Conservation (phyloP, 2,113 vertebrate species). For the Triplophysa tibetana region DNA sequence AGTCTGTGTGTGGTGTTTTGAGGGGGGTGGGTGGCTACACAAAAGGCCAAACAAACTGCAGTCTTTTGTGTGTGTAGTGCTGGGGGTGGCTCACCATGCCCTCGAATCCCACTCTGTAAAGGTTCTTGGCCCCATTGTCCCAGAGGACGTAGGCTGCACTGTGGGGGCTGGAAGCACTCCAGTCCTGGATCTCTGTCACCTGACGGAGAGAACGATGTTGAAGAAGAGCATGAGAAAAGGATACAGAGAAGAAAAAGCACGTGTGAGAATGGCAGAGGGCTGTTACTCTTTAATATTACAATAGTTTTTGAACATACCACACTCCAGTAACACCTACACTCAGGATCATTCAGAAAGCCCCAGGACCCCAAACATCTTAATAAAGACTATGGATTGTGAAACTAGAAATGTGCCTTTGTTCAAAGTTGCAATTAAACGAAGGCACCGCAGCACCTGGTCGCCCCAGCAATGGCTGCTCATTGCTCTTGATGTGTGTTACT, state of each 20-base stretch:
- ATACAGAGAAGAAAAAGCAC: neutral
- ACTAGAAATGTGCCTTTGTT: too few relatives aligned
- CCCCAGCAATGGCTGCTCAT: too few relatives aligned
- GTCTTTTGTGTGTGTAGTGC: conserved; percentile 45
- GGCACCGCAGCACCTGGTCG: too few relatives aligned
- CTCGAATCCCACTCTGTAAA: conserved; percentile 98
- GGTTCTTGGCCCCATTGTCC: conserved; percentile 99
- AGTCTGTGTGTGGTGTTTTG: conserved; percentile 13
- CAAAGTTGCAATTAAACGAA: neutral
- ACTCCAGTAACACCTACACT: neutral
- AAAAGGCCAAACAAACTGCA: conserved; percentile 40
- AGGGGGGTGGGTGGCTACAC: conserved; percentile 41
- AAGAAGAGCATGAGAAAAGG: neutral
- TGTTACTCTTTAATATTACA: neutral
- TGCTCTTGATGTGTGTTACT: too few relatives aligned
- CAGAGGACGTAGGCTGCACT: conserved; percentile 97
- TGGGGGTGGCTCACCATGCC: conserved; percentile 90
- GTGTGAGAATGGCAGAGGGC: neutral
- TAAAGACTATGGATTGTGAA: neutral
- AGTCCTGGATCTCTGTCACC: conserved; percentile 99
- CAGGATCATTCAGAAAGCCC: neutral
- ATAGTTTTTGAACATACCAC: neutral
- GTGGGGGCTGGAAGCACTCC: conserved; percentile 97
- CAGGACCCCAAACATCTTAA: neutral
- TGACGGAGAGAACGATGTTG: conserved; percentile 58